These are phyloP conservation scores for Uria aalge DNA, from an alignment of 2,113 vertebrate genomes.

Conservation along the genomic window DNA sequence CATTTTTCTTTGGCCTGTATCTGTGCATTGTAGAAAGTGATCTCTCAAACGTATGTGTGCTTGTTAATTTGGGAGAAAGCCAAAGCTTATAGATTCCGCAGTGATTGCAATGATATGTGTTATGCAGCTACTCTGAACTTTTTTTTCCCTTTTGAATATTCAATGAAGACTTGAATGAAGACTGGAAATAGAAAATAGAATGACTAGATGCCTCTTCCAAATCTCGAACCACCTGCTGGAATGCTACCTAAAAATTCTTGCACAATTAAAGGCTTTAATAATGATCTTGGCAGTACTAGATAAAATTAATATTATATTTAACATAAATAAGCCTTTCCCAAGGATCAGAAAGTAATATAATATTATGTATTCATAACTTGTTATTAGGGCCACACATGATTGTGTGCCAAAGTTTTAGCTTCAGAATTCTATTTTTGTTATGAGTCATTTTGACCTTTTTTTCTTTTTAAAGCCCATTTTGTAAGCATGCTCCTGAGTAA, in stretches of 20 bases:
- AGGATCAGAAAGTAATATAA: background rate
- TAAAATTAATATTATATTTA: background rate
- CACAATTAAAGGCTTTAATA: background rate
- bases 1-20: background rate
- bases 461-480: background rate
- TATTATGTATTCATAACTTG: background rate
- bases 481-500: background rate
- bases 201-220: background rate
- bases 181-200: background rate
- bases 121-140: background rate
- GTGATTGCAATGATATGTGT: background rate
- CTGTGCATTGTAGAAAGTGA: background rate
- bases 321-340: background rate
- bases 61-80: background rate
- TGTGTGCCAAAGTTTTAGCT: background rate
- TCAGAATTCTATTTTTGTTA: background rate
- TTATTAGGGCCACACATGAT: background rate
- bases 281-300: background rate
- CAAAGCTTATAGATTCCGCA: background rate
- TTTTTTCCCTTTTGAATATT: background rate
- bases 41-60: rapidly evolving
- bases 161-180: background rate
- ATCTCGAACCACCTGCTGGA: background rate
- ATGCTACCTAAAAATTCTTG: background rate
- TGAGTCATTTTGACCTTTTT: background rate